Evolutionary conservation across 2,888 invertebrate genomes (phyloP).

Genomic region (Lochmaea capreae): DNA sequence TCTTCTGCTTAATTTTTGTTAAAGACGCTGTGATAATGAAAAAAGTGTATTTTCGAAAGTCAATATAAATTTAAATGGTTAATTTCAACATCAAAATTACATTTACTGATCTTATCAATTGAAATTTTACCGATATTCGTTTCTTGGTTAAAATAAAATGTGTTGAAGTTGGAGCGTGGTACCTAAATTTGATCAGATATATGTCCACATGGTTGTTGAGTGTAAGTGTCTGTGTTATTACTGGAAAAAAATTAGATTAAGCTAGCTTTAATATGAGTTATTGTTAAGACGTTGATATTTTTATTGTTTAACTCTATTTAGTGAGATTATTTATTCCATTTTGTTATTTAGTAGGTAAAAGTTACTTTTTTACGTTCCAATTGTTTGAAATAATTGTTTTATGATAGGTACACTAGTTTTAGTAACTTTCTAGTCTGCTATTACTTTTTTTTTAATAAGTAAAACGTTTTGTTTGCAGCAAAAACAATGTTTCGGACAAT

Average conservation of each 20-base stretch:
- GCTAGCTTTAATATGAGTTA: conserved; percentile 19
- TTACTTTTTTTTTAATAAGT: neutral
- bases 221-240: conserved; percentile 32
- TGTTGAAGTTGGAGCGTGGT: conserved; percentile 19
- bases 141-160: neutral
- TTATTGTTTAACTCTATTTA: conserved; percentile 33
- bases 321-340: conserved; percentile 33
- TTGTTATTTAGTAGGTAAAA: conserved; percentile 33
- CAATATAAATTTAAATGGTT: neutral
- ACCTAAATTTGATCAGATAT: conserved; percentile 21
- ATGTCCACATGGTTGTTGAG: conserved; percentile 22
- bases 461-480: conserved; percentile 7
- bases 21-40: neutral
- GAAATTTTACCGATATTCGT: neutral
- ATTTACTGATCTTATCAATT: neutral
- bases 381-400: conserved; percentile 11
- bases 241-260: conserved; percentile 26
- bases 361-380: conserved; percentile 15
- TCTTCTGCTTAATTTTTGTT: neutral
- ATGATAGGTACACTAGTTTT: neutral
- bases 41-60: no score
- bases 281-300: conserved; percentile 22
- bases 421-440: neutral
- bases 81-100: neutral
- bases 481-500: conserved; percentile 14